Base-by-base conservation (phyloP, 2,113 vertebrate species). In the Oreochromis niloticus region DNA sequence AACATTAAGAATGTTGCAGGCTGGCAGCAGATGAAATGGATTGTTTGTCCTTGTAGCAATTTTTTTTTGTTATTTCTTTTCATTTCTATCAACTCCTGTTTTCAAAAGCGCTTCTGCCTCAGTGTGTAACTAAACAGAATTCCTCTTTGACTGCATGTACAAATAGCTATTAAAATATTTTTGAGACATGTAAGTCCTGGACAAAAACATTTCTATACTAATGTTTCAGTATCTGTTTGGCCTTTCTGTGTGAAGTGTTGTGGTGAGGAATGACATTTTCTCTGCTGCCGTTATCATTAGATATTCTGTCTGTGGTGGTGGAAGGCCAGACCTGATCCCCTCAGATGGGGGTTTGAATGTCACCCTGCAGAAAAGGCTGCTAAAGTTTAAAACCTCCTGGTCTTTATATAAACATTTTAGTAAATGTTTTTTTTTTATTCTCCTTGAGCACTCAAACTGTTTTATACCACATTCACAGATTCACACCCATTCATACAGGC, bases 251-350 rank as follows among this genome's bases (percentile, higher is more conserved):
- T 57, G n/a, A 24, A 71, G 66, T 46, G 79, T 81, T 66, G 10
- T 56, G 87, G 71, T 86, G 17, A 52, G 78, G 85, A 85, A 48
- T 89, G 89, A 85, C 88, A 90, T 91, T 94, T 93, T 57, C 80
- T 82, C 83, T 83, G 73, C 84, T 16, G 82, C 43, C 46, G 82
- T 71, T 48, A 6, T 87, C 89, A 93, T 94, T 90, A 89, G 24
- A 41, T 87, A 93, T 93, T 92, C 93, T 89, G 90, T 94, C 30
- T 91, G 91, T 90, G 63, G 34, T 61, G 32, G 46, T 78, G 86
- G 81, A 89, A 91, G 71, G 85, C 43, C 88, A 81, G 46, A 75
- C 16, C 17, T 59, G 32, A 57, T 55, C 61, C 52, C 59, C 82
- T 85, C 87, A 71, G 80, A 71, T 82, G 0, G 34, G 85, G 86